These are phyloP conservation scores for Diadema setosum DNA, from an alignment of 35 echinoderm and acorn worm species.

Conservation along the genomic window DNA sequence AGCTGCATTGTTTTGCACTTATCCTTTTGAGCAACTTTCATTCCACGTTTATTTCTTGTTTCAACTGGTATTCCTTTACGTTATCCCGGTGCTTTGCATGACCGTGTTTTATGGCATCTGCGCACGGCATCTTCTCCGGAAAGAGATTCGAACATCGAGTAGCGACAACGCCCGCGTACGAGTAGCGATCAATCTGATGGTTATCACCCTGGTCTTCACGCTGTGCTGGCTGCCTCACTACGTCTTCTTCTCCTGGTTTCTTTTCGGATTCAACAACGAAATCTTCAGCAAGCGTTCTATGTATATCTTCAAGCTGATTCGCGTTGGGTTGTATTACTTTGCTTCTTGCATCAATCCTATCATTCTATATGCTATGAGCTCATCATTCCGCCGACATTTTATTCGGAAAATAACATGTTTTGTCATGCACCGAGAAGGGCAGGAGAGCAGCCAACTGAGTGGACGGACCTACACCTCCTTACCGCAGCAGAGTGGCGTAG, in stretches of 20 bases:
- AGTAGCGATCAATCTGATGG: neutral
- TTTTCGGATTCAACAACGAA: neutral
- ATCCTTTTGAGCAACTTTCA: neutral
- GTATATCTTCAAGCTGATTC: neutral
- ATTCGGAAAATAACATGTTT: neutral
- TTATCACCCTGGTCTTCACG: neutral
- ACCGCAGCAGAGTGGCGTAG: neutral
- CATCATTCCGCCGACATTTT: neutral
- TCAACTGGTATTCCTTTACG: neutral
- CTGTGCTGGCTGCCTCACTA: neutral
- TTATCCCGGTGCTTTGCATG: neutral
- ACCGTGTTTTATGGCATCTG: conserved; percentile 7
- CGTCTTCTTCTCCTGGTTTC: neutral
- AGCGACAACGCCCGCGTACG: neutral
- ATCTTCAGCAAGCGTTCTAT: neutral
- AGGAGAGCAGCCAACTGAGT: neutral
- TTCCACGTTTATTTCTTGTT: neutral
- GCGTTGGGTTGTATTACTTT: neutral
- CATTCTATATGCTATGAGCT: conserved; percentile 16
- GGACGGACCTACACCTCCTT: neutral
- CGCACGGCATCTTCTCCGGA: neutral
- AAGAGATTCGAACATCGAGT: neutral
- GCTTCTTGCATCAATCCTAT: conserved; percentile 12
- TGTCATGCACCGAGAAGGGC: neutral
- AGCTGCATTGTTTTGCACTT: neutral